Evolutionary conservation across 2,888 invertebrate genomes (phyloP).

Genomic region (Tenthredo scrophulariae): DNA sequence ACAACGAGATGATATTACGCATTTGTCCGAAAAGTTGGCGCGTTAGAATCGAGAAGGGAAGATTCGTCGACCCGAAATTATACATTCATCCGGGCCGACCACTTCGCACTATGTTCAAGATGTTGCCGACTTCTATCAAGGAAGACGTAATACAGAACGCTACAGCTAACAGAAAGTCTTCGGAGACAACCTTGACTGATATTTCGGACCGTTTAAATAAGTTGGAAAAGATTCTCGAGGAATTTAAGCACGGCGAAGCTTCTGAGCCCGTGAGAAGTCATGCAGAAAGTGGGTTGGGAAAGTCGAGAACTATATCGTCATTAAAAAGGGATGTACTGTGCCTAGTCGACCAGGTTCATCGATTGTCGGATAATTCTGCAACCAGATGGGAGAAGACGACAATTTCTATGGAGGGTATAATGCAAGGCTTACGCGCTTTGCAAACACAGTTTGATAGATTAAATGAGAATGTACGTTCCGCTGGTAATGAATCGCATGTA

Average conservation of each 20-base stretch:
- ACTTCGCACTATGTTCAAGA: slow-evolving; percentile 73
- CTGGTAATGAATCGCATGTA: slow-evolving; percentile 18
- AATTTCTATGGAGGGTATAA: background rate
- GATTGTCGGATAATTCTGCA: background rate
- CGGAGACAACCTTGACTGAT: slow-evolving; percentile 10
- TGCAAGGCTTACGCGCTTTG: slow-evolving; percentile 11
- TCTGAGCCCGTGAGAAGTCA: background rate
- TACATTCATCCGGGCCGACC: slow-evolving; percentile 78
- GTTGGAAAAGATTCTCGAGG: slow-evolving; percentile 12
- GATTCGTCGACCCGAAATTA: slow-evolving; percentile 75
- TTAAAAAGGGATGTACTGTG: background rate
- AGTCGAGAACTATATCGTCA: background rate
- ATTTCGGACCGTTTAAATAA: slow-evolving; percentile 23
- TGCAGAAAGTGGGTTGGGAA: background rate
- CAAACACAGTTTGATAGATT: slow-evolving; percentile 8
- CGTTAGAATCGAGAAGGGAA: slow-evolving; percentile 75
- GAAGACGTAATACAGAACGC: slow-evolving; percentile 75
- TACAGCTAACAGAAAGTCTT: slow-evolving; percentile 24
- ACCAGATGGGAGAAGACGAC: slow-evolving; percentile 6
- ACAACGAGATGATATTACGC: slow-evolving; percentile 77
- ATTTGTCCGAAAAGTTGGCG: slow-evolving; percentile 76
- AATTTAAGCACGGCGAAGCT: background rate
- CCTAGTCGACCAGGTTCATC: slow-evolving; percentile 11
- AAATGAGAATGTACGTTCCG: background rate
- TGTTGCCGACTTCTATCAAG: slow-evolving; percentile 76